Conservation (phyloP, 1,140 invertebrate genomes). For the Cydia pomonella region DNA sequence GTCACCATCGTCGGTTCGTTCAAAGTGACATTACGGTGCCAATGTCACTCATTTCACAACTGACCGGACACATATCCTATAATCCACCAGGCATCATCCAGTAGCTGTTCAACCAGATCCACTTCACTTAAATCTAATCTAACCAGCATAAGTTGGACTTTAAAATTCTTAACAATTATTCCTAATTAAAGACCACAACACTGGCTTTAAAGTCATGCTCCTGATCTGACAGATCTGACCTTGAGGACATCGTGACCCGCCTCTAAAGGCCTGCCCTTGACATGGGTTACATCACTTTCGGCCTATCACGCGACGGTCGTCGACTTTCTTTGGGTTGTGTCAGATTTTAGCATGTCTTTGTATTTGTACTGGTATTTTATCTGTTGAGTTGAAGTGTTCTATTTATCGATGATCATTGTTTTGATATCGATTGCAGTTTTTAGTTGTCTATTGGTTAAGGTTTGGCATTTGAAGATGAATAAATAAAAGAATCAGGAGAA, state of each 20-base stretch:
- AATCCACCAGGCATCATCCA: conserved; percentile 6
- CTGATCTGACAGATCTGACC: conserved; percentile 7
- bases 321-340: conserved; percentile 3
- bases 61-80: background rate
- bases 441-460: no score
- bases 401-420: background rate
- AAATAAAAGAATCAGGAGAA: no score
- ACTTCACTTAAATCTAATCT: background rate
- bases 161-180: no score
- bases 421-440: background rate
- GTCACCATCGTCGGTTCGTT: background rate
- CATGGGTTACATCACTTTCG: conserved; percentile 14
- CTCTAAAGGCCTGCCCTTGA: background rate
- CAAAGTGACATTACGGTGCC: background rate
- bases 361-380: background rate
- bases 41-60: conserved; percentile 1
- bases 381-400: background rate
- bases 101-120: background rate
- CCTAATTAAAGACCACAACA: no score
- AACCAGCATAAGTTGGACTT: background rate
- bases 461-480: no score
- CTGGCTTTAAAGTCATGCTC: no score
- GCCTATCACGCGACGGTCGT: background rate
- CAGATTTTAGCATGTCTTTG: background rate
- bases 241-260: conserved; percentile 15